Evolutionary conservation across 2,797 vertebrate species (phyloP).

Genomic region (Cynopterus sphinx): DNA sequence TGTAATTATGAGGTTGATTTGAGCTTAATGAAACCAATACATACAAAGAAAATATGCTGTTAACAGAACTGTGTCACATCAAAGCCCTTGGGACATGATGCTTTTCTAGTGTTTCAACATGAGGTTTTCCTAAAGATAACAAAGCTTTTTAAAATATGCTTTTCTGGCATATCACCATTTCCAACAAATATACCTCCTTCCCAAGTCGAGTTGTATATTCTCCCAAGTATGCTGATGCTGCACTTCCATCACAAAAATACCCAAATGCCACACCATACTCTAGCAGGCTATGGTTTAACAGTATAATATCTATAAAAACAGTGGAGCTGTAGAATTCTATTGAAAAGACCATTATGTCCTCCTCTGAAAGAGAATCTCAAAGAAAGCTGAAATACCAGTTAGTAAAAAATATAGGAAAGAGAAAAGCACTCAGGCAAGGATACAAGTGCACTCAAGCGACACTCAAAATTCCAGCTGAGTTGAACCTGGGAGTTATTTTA

Average conservation of each 20-base stretch:
- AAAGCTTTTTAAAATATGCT: slow-evolving; percentile 65
- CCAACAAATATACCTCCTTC: not conserved
- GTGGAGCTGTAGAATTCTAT: not conserved
- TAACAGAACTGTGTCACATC: not conserved
- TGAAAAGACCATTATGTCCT: not conserved
- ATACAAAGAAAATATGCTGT: slow-evolving; percentile 3
- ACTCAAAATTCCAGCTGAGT: slow-evolving; percentile 56
- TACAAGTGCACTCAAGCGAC: not conserved
- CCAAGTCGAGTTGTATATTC: not conserved
- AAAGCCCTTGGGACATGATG: slow-evolving; percentile 47
- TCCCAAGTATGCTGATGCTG: not conserved
- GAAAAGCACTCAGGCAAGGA: not conserved
- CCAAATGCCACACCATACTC: not conserved
- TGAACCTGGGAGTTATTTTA: slow-evolving; percentile 42
- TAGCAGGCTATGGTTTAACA: not conserved
- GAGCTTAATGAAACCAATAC: slow-evolving; percentile 61
- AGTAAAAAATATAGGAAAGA: not conserved
- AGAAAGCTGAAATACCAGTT: slow-evolving; percentile 25
- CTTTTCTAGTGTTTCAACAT: slow-evolving; percentile 52
- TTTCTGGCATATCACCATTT: not conserved
- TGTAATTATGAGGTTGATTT: slow-evolving; percentile 67
- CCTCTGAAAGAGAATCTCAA: not conserved
- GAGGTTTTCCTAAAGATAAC: slow-evolving; percentile 64
- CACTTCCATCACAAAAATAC: not conserved
- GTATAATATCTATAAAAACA: not conserved